phyloP scores from a whole-genome alignment of 2,888 invertebrate genomes.

The Hydropsyche betteni region DNA sequence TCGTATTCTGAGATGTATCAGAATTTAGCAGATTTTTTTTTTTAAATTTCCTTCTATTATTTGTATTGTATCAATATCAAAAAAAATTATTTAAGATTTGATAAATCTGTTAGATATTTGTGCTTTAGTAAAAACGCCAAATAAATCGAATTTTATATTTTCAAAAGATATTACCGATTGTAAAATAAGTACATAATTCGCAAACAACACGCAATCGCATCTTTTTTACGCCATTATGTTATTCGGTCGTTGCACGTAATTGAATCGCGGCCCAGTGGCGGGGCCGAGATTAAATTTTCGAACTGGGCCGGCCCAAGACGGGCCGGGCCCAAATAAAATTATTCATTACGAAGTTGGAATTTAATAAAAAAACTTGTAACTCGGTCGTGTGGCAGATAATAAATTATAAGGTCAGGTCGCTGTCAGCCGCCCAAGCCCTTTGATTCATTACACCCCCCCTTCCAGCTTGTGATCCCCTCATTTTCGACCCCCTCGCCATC shows the following conservation, averaged over 20 bases:
- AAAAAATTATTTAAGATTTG: too few relatives aligned
- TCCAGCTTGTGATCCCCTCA: background rate
- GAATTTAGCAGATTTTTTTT: too few relatives aligned
- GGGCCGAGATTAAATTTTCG: constrained; percentile 18
- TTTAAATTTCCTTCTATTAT: too few relatives aligned
- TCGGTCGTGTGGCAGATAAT: constrained; percentile 38
- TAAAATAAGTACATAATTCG: too few relatives aligned
- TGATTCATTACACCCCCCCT: constrained; percentile 46
- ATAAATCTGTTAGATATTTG: too few relatives aligned
- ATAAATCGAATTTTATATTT: too few relatives aligned
- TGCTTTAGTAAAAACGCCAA: too few relatives aligned
- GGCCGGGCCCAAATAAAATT: constrained; percentile 29
- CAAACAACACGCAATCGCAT: too few relatives aligned
- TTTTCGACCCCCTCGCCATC: too few relatives aligned
- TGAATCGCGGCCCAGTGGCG: constrained; percentile 9
- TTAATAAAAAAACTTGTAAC: constrained; percentile 39
- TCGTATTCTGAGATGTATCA: too few relatives aligned
- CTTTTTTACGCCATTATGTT: background rate
- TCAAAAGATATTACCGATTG: too few relatives aligned
- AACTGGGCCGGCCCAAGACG: background rate
- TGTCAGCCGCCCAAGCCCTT: constrained; percentile 42
- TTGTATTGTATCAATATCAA: too few relatives aligned
- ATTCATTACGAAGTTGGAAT: constrained; percentile 39
- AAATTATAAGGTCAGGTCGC: constrained; percentile 44
- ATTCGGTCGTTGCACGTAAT: background rate